Evolutionary conservation across 2,113 vertebrate species (phyloP), one percentile per base, ranked within the genome.

Genomic region (Ornithorhynchus anatinus): DNA sequence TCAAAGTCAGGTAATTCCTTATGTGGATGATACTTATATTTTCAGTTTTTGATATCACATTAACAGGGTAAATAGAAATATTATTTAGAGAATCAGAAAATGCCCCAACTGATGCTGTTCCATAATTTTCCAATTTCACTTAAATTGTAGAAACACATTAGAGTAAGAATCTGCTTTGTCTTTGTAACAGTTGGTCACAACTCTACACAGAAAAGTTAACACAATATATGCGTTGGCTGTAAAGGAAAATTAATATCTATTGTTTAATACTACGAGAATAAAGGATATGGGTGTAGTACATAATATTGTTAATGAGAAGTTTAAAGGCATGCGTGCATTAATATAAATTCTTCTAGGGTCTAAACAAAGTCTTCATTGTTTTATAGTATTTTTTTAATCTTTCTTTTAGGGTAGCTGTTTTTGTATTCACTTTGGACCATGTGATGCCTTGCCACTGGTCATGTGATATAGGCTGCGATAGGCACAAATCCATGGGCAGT

Each of bases 401-500:
- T 39, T 72, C 64, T 77, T 89, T 86, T 66, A 85, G 77, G 75
- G 74, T 80, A 72, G 79, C 78, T 88, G 78, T 80, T 88, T 92
- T 89, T 92, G 89, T 89, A 81, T 90, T 93, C 81, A 19, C 84
- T 89, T 90, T 86, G 76, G 86, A 83, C 89, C 92, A 93, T 92
- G 92, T 92, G 94, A 95, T 87, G 87, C 79, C 86, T 86, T 92
- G 84, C 92, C 88, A 92, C 84, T 57, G 14, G 90, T 94, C 93
- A 94, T 94, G 92, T 94, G 92, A 93, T 89, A 90, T 31, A 29
- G 75, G 87, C 87, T 91, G 90, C 67, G 86, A 92, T 92, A 93
- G 91, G 92, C 90, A 94, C 92, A 95, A 94, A 94, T 93, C 92
- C 91, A 89, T 25, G 54, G 87, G 89, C 69, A 88, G 89, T 81